These are phyloP conservation scores for Sula dactylatra DNA, from an alignment of 2,113 vertebrate genomes.

Conservation along the genomic window DNA sequence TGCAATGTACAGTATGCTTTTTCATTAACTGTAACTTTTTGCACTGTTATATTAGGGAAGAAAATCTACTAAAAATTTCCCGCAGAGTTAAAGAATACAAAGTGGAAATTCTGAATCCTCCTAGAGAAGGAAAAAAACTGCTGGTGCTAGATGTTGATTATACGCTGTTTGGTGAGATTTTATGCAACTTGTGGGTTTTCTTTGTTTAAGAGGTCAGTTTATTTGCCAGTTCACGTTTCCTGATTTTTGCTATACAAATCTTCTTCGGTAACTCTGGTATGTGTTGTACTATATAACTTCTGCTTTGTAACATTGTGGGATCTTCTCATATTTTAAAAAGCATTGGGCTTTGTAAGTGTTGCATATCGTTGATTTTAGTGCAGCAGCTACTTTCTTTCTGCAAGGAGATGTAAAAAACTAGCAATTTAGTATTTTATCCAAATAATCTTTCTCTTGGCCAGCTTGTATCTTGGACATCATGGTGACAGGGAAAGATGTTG, in stretches of 20 bases:
- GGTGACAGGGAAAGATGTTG: neutral
- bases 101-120: slow-evolving; percentile 93
- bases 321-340: neutral
- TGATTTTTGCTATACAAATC: neutral
- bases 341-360: neutral
- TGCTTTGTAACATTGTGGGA: neutral
- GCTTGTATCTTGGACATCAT: neutral
- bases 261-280: neutral
- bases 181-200: neutral
- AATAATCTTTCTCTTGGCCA: neutral
- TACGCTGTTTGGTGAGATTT: slow-evolving; percentile 92
- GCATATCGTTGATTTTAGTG: neutral
- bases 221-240: neutral
- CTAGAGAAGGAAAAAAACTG: slow-evolving; percentile 93
- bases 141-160: slow-evolving; percentile 97
- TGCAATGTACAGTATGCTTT: neutral
- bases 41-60: slow-evolving; percentile 81
- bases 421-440: neutral
- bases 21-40: slow-evolving; percentile 30
- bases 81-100: slow-evolving; percentile 97
- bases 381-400: neutral
- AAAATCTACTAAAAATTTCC: slow-evolving; percentile 96
- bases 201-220: neutral
- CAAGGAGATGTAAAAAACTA: neutral
- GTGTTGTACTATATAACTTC: neutral